Base-by-base conservation (phyloP, 2,797 vertebrate genomes). In the Lateolabrax maculatus region DNA sequence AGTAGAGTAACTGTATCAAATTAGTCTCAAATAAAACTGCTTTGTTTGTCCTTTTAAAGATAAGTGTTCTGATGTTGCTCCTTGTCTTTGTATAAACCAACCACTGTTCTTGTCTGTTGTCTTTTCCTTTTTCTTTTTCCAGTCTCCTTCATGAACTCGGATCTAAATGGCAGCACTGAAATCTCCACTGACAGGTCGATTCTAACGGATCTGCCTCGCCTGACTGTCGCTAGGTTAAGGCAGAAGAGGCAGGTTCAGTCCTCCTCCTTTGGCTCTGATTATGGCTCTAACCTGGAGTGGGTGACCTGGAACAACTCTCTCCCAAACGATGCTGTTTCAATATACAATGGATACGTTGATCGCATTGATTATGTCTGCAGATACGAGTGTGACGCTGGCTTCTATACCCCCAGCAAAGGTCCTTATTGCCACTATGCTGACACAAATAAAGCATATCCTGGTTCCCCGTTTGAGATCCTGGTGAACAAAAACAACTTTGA, bases 281-380 rank as follows among this genome's bases (percentile, higher is more conserved):
- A 44, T 0, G 75, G 79, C 16, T 87, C 84, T 27, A 82, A 77
- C 75, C 83, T 92, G 51, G 79, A 81, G 57, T 92, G 91, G 91
- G 60, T 77, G 63, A 75, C 43, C 5, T 91, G 86, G 86, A 69
- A 84, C 12, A 78, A 80, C n/a, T 79, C 70, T 15, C 83, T 90
- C 41, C 90, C 90, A 23, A 84, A 82, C 4, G 67, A 84, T 9
- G 84, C 88, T 13, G 82, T 90, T 44, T 79, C 65, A n/a, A 85
- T 89, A 29, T 80, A 84, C 71, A 93, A 90, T 69, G 58, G 74
- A 8, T 84, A 88, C 46, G 69, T 61, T 7, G 53, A 66, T 31
- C 88, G 92, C 44, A 80, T 51, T 5, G 92, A 93, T 49, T 92
- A 87, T 56, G 74, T 92, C 67, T 92, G 90, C 66, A 90, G 91